Evolutionary conservation across 1,140 invertebrate species (phyloP), one percentile per base, ranked within the genome.

Genomic region (Nomia melanderi): DNA sequence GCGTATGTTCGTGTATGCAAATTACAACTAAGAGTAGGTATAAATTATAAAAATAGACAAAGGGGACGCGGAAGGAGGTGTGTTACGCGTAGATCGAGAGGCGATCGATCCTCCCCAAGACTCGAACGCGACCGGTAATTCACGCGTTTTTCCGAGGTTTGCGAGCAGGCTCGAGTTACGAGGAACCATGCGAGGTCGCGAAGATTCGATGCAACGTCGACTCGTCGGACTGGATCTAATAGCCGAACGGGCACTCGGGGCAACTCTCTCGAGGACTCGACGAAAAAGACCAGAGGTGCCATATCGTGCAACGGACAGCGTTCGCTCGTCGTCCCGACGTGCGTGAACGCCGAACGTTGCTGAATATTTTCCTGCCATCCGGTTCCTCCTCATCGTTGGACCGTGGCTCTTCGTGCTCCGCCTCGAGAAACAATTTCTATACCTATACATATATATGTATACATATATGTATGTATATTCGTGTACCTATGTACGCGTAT

Each of bases 401-500:
- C n/a, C 11, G 29, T 36, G n/a, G 33, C 9, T 62, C n/a, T n/a
- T n/a, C 33, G 59, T 20, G 31, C 33, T 25, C 74, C 70, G 56
- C 64, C 63, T 81, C 62, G 59, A 71, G 74, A 59, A 62, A 33
- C 56, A 59, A 39, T 25, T 39, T 62, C 59, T 47, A 85, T 17
- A 23, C 59, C 41, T 71, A 66, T 41, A 76, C 59, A 31, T 47
- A 63, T 75, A 53, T 76, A 33, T 60, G 33, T 63, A 33, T 70
- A 53, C 70, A 47, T 65, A n/a, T 14, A 25, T 27, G 53, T 53
- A 77, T 67, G 47, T 82, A 81, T 63, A 77, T 82, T 62, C 80
- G 76, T 71, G 72, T 39, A 71, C 65, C n/a, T 77, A 73, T 78
- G 69, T 76, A 80, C 77, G 70, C 57, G 74, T 79, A 64, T 70